Evolutionary conservation across 1,140 invertebrate species (phyloP).

Genomic region (Papilio glaucus): DNA sequence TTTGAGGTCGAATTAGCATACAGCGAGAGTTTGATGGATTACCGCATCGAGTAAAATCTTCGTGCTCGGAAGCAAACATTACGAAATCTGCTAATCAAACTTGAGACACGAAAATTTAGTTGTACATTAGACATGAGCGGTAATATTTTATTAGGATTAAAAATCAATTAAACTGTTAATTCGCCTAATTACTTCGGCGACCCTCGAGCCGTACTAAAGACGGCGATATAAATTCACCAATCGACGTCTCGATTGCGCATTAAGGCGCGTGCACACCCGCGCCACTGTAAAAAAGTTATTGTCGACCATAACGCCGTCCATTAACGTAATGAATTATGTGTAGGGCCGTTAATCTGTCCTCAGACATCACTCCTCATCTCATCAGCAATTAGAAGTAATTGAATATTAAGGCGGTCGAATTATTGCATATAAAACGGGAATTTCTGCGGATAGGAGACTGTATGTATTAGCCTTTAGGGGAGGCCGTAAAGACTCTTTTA

Average conservation of each 20-base stretch:
- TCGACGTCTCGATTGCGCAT: conserved; percentile 29
- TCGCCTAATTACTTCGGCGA: conserved; percentile 3
- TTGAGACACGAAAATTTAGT: neutral
- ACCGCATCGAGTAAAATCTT: conserved; percentile 13
- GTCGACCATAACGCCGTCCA: conserved; percentile 49
- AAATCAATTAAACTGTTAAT: conserved; percentile 7
- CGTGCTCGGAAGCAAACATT: neutral
- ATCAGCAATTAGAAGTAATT: conserved; percentile 54
- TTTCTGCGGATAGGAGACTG: conserved; percentile 1
- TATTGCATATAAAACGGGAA: conserved; percentile 46
- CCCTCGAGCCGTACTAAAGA: neutral
- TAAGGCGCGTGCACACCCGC: conserved; percentile 38
- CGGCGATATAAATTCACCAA: conserved; percentile 26
- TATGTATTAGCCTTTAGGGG: conserved; percentile 27
- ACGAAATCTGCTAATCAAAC: conserved; percentile 20
- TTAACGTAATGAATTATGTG: conserved; percentile 58
- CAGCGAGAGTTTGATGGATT: conserved; percentile 37
- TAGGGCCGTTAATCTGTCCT: conserved; percentile 51
- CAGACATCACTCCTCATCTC: conserved; percentile 52
- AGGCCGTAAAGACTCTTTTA: neutral
- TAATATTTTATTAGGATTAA: conserved; percentile 1
- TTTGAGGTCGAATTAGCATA: conserved; percentile 40
- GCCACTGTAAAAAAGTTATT: conserved; percentile 57
- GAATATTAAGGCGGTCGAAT: conserved; percentile 53
- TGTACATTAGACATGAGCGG: neutral